Evolutionary conservation across 2,797 vertebrate species (phyloP).

Genomic region (Enteromius mattozi): DNA sequence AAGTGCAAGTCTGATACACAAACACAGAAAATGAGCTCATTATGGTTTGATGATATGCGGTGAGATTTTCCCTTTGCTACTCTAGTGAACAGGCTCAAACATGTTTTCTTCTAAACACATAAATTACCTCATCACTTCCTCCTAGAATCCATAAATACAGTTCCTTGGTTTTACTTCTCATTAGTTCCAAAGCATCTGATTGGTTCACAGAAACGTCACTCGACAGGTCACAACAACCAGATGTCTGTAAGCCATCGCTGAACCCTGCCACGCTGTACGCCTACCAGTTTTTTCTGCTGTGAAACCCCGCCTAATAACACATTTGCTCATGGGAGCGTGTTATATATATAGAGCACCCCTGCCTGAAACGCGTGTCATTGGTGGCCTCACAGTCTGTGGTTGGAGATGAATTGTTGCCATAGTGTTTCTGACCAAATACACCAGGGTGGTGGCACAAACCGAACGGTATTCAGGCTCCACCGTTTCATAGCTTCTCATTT

Average conservation of each 20-base stretch:
- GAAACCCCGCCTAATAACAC: constrained; percentile 55
- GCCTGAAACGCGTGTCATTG: constrained; percentile 49
- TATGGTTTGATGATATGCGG: background rate
- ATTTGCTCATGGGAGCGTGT: constrained; percentile 44
- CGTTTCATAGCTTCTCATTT: constrained; percentile 37
- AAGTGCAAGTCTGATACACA: background rate
- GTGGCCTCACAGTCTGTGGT: constrained; percentile 56
- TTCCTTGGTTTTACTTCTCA: constrained; percentile 14
- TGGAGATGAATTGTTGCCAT: constrained; percentile 52
- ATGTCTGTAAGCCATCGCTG: constrained; percentile 29
- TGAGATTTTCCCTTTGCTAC: background rate
- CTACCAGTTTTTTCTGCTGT: constrained; percentile 32
- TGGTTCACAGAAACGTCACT: constrained; percentile 14
- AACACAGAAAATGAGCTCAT: background rate
- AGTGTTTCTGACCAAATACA: constrained; percentile 50
- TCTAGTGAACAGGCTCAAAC: background rate
- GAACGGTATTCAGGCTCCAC: constrained; percentile 23
- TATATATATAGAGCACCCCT: constrained; percentile 54
- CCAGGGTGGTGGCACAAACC: constrained; percentile 54
- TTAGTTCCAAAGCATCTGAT: constrained; percentile 1
- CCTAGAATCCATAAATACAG: constrained; percentile 11
- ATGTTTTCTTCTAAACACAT: constrained; percentile 18
- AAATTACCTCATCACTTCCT: constrained; percentile 34
- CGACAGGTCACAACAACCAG: constrained; percentile 33
- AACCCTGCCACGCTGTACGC: constrained; percentile 42